Conservation (phyloP, 2,888 invertebrate genomes). For the Caenorhabditis sulstoni region DNA sequence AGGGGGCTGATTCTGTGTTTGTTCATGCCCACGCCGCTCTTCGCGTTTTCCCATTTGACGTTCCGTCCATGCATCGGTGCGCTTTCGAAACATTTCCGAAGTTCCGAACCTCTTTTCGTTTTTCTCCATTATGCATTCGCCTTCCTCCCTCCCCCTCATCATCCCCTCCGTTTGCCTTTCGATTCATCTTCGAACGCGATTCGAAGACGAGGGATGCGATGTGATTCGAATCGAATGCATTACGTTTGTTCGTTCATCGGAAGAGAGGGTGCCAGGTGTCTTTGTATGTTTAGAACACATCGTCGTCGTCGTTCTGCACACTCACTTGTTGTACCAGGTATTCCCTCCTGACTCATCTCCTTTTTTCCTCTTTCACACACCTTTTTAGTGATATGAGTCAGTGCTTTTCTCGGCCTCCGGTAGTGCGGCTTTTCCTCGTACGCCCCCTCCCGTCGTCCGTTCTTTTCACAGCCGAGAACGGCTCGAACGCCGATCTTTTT, state of each 20-base stretch:
- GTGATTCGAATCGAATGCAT: neutral
- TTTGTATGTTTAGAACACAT: slow-evolving; percentile 2
- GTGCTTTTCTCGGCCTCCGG: neutral
- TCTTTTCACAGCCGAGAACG: neutral
- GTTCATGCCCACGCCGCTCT: slow-evolving; percentile 32
- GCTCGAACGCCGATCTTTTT: neutral
- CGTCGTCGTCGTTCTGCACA: slow-evolving; percentile 6
- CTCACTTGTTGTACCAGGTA: neutral
- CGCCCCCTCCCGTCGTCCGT: neutral
- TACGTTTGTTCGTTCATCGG: slow-evolving; percentile 1
- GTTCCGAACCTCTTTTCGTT: slow-evolving; percentile 18
- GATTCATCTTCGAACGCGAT: neutral
- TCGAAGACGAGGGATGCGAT: neutral
- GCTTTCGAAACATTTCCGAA: slow-evolving; percentile 30
- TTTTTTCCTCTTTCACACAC: slow-evolving; percentile 3
- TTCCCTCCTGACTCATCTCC: slow-evolving; percentile 11
- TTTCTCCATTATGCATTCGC: slow-evolving; percentile 6
- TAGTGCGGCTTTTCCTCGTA: too few species aligned
- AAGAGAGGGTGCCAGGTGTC: slow-evolving; percentile 12
- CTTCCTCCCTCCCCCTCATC: slow-evolving; percentile 12
- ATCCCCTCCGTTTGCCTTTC: neutral
- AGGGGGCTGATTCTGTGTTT: slow-evolving; percentile 11
- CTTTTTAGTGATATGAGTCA: slow-evolving; percentile 4
- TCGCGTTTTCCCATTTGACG: slow-evolving; percentile 5
- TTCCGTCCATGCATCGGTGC: slow-evolving; percentile 38